Evolutionary conservation across 2,888 invertebrate species (phyloP).

Genomic region (Hydrotaea cyrtoneurina): DNA sequence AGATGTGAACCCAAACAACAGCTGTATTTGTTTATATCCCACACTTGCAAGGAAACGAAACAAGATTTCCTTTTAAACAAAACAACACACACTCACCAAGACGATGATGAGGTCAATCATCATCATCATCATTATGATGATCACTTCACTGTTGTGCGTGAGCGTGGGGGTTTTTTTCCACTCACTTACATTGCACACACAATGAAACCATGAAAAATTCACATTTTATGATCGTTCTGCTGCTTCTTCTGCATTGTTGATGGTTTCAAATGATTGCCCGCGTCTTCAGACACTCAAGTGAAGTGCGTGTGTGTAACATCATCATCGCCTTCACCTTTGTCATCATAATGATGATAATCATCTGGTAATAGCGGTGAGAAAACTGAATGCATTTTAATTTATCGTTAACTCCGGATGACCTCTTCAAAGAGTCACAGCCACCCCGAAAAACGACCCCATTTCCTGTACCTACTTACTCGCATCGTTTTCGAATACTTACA

Average conservation of each 20-base stretch:
- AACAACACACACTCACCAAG: neutral
- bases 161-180: conserved; percentile 8
- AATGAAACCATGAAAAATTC: neutral
- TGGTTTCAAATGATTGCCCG: neutral
- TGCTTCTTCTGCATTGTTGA: neutral
- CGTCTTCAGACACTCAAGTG: conserved; percentile 48
- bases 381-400: conserved; percentile 24
- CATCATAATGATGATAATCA: conserved; percentile 5
- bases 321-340: neutral
- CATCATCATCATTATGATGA: neutral
- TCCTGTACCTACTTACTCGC: conserved; percentile 43
- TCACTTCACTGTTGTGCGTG: neutral
- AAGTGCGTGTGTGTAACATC: conserved; percentile 19
- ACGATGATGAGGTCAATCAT: neutral
- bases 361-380: conserved; percentile 14
- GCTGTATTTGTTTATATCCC: conserved; percentile 44
- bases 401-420: conserved; percentile 56
- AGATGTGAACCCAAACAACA: conserved; percentile 20
- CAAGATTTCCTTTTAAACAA: conserved; percentile 28
- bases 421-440: conserved; percentile 24
- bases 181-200: neutral
- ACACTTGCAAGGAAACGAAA: neutral
- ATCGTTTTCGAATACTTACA: too few relatives aligned
- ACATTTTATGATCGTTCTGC: conserved; percentile 41
- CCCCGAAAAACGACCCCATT: conserved; percentile 50